Evolutionary conservation across 2,113 vertebrate genomes (phyloP).

Genomic region (Cisticola juncidis): DNA sequence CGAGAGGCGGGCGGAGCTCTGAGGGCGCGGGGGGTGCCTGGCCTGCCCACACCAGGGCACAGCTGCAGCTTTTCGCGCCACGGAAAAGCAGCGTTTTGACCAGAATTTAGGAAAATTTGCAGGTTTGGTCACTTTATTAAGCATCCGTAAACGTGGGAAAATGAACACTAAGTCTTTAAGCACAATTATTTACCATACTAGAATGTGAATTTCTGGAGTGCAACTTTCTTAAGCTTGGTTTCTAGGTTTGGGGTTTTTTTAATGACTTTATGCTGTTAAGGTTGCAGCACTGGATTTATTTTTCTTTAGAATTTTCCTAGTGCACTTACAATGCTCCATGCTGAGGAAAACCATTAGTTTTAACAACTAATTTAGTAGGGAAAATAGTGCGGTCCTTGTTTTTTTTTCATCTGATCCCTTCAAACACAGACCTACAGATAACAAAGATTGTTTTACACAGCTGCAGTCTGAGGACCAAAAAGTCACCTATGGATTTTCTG

Average conservation of each 20-base stretch:
- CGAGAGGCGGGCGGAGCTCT: rapidly evolving
- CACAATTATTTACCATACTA: rapidly evolving
- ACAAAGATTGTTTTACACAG: background rate
- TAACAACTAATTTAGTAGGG: no score
- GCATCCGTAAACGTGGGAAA: rapidly evolving
- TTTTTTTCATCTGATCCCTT: background rate
- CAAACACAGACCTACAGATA: rapidly evolving
- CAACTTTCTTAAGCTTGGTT: background rate
- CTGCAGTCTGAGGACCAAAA: background rate
- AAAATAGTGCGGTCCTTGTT: rapidly evolving
- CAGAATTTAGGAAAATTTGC: rapidly evolving
- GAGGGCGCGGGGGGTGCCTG: rapidly evolving
- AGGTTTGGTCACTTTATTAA: background rate
- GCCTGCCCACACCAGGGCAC: rapidly evolving
- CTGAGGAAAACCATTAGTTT: background rate
- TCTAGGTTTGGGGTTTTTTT: background rate
- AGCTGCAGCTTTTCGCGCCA: rapidly evolving
- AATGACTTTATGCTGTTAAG: background rate
- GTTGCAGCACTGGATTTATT: rapidly evolving
- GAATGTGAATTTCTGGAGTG: rapidly evolving
- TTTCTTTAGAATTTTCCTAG: background rate
- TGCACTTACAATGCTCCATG: rapidly evolving
- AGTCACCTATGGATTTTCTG: no score
- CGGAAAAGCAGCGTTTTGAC: rapidly evolving
- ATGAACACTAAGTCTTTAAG: background rate